Evolutionary conservation across 2,797 vertebrate genomes (phyloP).

Genomic region (Lithobates pipiens): DNA sequence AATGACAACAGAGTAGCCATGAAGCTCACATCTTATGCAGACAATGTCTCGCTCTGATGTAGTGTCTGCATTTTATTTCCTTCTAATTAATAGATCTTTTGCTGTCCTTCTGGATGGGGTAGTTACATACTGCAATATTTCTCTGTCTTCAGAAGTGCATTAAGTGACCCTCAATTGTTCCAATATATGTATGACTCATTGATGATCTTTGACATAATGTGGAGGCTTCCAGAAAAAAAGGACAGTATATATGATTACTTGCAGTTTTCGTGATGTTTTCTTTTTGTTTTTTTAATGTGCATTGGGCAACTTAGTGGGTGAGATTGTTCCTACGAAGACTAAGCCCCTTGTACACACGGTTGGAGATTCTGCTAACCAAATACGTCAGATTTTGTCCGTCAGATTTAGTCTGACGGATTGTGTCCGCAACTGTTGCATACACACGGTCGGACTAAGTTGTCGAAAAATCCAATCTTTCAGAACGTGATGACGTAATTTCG

Average conservation of each 20-base stretch:
- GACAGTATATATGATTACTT: background rate
- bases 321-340: too few species aligned
- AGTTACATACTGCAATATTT: slow-evolving; percentile 6
- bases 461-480: too few species aligned
- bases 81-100: slow-evolving; percentile 16
- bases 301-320: too few species aligned
- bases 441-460: too few species aligned
- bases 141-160: background rate
- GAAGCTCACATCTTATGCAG: slow-evolving; percentile 27
- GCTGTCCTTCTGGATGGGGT: background rate
- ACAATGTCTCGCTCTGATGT: slow-evolving; percentile 13
- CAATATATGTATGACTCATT: slow-evolving; percentile 8
- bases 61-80: slow-evolving; percentile 19
- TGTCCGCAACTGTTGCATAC: too few species aligned
- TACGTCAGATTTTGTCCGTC: too few species aligned
- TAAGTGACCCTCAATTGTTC: background rate
- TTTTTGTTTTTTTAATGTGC: background rate
- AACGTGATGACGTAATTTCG: too few species aligned
- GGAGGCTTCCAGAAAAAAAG: background rate
- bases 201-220: background rate
- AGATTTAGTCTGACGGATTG: too few species aligned
- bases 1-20: slow-evolving; percentile 8
- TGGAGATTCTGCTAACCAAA: too few species aligned
- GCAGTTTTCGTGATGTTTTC: background rate
- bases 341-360: too few species aligned